These are phyloP conservation scores for Eublepharis macularius DNA, from an alignment of 2,113 vertebrate species.

Conservation along the genomic window DNA sequence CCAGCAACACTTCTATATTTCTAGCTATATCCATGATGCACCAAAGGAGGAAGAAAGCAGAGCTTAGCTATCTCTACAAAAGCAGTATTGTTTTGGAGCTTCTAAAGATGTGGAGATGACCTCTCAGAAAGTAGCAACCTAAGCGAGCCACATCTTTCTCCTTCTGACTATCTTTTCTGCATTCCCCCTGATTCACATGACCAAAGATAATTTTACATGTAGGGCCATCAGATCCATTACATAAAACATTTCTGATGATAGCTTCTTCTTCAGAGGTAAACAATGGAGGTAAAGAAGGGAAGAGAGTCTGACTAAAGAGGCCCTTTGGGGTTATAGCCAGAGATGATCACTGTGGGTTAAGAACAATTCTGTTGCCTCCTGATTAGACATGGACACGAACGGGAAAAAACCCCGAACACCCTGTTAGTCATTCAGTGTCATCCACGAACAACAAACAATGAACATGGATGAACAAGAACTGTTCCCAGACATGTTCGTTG, in stretches of 20 bases:
- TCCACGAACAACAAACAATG: no score
- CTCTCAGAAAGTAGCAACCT: background rate
- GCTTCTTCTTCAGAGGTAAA: background rate
- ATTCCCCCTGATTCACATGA: background rate
- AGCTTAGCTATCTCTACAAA: background rate
- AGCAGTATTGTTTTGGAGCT: background rate
- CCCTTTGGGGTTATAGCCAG: background rate
- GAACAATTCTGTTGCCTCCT: background rate
- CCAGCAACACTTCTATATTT: no score
- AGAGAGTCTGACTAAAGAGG: background rate
- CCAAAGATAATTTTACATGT: background rate
- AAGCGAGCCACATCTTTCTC: background rate
- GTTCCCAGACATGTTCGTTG: no score
- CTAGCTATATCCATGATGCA: background rate
- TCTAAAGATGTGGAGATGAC: background rate
- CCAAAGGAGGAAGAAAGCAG: background rate
- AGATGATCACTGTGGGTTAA: background rate
- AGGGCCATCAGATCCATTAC: background rate
- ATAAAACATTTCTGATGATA: background rate
- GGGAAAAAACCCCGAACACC: background rate
- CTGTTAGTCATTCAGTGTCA: no score
- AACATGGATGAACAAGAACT: no score
- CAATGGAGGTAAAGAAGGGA: background rate
- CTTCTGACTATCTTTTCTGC: background rate
- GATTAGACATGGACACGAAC: background rate